These are phyloP conservation scores for Sialia sialis DNA, from an alignment of 2,113 vertebrate species.

Conservation along the genomic window DNA sequence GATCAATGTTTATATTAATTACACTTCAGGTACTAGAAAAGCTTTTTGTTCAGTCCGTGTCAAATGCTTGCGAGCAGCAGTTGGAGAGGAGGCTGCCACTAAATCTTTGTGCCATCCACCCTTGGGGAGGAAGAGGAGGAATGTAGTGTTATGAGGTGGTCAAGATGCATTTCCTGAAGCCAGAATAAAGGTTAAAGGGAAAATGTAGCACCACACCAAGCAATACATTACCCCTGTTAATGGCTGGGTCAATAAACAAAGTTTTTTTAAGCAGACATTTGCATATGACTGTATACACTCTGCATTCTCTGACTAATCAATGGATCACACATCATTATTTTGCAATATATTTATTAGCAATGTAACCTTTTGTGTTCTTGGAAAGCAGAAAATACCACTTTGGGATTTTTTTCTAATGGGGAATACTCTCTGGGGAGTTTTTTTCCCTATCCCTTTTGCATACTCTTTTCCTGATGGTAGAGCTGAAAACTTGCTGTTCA, in stretches of 20 bases:
- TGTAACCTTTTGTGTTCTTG: neutral
- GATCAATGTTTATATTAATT: neutral
- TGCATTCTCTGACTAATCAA: neutral
- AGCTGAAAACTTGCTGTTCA: neutral
- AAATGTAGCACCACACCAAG: neutral
- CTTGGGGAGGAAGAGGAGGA: neutral
- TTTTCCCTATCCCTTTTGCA: neutral
- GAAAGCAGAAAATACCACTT: neutral
- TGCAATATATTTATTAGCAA: neutral
- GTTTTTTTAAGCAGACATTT: neutral
- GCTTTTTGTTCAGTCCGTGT: neutral
- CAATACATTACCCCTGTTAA: neutral
- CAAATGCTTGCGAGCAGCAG: neutral
- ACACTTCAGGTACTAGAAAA: neutral
- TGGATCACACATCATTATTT: neutral
- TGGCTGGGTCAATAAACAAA: neutral
- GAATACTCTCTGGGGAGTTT: neutral
- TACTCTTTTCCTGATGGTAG: neutral
- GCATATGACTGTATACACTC: neutral
- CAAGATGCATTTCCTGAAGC: neutral
- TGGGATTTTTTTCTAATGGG: fast-evolving
- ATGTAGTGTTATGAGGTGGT: neutral
- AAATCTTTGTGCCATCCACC: neutral
- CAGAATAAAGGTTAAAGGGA: neutral
- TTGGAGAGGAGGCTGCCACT: neutral